Evolutionary conservation across 2,113 vertebrate genomes (phyloP).

Genomic region (Leuciscus idus): DNA sequence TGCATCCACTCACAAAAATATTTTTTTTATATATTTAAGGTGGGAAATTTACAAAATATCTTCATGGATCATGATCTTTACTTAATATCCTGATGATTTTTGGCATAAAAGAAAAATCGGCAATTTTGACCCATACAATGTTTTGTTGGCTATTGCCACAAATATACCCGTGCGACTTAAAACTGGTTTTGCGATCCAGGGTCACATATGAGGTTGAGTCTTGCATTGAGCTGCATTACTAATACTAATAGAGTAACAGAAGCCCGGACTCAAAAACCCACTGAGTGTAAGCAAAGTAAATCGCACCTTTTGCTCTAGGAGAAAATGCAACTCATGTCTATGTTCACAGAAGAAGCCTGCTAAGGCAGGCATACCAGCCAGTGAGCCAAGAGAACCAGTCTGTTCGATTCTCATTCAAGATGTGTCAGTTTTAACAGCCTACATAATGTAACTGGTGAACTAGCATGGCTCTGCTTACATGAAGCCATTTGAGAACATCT

Average conservation of each 20-base stretch:
- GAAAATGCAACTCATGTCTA: conserved; percentile 31
- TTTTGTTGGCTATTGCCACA: too few relatives aligned
- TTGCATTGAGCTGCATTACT: not conserved
- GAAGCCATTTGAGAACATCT: not conserved
- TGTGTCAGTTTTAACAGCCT: conserved; percentile 38
- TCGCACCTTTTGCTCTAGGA: not conserved
- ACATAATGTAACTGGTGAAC: conserved; percentile 25
- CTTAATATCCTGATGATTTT: too few relatives aligned
- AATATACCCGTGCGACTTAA: too few relatives aligned
- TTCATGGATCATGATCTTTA: too few relatives aligned
- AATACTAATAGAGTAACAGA: conserved; percentile 7
- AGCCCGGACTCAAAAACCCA: not conserved
- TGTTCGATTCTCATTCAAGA: conserved; percentile 14
- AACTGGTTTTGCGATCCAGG: too few relatives aligned
- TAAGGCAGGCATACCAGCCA: not conserved
- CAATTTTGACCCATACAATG: too few relatives aligned
- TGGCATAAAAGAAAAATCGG: too few relatives aligned
- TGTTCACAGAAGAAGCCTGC: not conserved
- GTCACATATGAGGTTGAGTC: not conserved
- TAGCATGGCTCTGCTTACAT: not conserved
- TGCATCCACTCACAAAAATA: too few relatives aligned
- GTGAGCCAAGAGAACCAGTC: conserved; percentile 12
- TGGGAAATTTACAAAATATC: too few relatives aligned
- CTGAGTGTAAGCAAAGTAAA: not conserved
- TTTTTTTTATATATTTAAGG: too few relatives aligned